Evolutionary conservation across 2,888 invertebrate genomes (phyloP), one percentile per base, ranked within the genome.

Genomic region (Notodonta dromedarius): DNA sequence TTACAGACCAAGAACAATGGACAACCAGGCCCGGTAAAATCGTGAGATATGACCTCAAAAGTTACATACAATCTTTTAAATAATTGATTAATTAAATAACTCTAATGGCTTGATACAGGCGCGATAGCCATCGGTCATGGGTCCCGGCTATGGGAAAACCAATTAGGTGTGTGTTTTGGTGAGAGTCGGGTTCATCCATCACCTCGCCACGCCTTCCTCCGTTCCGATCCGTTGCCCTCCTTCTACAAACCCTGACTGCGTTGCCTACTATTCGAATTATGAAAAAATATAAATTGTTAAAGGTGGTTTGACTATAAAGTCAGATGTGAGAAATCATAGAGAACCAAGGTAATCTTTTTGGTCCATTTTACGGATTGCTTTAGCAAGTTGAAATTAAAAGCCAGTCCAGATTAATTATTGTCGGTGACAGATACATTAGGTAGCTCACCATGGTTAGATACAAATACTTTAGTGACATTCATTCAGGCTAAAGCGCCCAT

Each of bases 121-220:
- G 66, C 69, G 84, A 84, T 86, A 82, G 77, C 69, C 76, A 88
- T 86, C 85, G 78, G 73, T 80, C 75, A 70, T 66, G 71, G 63
- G 66, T 73, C 70, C 65, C 66, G 75, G 77, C 82, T 84, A 87
- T 84, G 84, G 83, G 84, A 87, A 90, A 89, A 87, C 90, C 90
- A 90, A 90, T 90, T 91, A 89, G 85, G 82, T 84, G 83, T 83
- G 83, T 86, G 70, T 91, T 91, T 91, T 88, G 86, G 87, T 86
- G 82, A 83, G 86, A 85, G 80, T 76, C 76, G 78, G 74, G 77
- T 80, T 82, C 88, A 90, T 91, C 88, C 87, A 90, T 91, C 90
- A 91, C 82, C 67, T 73, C 60, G 83, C 86, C 85, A 86, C 91
- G 89, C 90, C 89, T 90, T 88, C 68, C 62, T 61, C 72, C 76